A percentile compares a stretch with the other conserved stretches of the same genome.
phyloP scores from a whole-genome alignment of 2,113 vertebrate species.

The Pycnonotus jocosus region DNA sequence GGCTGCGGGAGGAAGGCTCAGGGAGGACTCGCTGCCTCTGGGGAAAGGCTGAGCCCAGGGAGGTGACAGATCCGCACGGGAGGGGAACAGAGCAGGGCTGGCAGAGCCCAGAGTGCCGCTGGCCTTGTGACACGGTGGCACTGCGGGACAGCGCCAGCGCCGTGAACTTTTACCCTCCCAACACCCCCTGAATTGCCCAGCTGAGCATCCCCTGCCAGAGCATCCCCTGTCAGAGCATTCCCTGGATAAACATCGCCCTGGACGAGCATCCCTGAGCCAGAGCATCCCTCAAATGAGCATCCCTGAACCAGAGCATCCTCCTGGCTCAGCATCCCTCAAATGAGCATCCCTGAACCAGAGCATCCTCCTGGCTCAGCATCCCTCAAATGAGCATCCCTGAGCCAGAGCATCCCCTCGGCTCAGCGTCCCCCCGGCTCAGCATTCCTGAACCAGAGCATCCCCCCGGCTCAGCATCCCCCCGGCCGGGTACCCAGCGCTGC shows the following conservation, averaged over 20 bases:
- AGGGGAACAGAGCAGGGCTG: background rate
- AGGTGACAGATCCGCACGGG: rapidly evolving
- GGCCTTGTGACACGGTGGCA: background rate
- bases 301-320: too few species aligned
- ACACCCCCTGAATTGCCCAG: background rate
- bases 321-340: background rate
- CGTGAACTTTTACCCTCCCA: rapidly evolving
- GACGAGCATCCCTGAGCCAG: too few species aligned
- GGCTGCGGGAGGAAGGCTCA: background rate
- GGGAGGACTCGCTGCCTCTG: background rate
- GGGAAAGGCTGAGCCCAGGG: background rate
- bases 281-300: too few species aligned
- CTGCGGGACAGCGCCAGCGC: background rate
- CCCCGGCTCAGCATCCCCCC: rapidly evolving
- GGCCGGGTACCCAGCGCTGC: rapidly evolving
- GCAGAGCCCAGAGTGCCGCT: background rate
- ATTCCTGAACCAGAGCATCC: background rate
- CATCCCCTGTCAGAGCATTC: too few species aligned
- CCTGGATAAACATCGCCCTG: too few species aligned
- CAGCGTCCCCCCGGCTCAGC: background rate
- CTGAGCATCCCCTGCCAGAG: too few species aligned
- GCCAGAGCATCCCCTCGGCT: background rate
- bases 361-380: background rate
- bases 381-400: background rate
- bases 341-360: background rate